Base-by-base conservation (phyloP, 1,140 invertebrate genomes). In the Acromyrmex echinatior region DNA sequence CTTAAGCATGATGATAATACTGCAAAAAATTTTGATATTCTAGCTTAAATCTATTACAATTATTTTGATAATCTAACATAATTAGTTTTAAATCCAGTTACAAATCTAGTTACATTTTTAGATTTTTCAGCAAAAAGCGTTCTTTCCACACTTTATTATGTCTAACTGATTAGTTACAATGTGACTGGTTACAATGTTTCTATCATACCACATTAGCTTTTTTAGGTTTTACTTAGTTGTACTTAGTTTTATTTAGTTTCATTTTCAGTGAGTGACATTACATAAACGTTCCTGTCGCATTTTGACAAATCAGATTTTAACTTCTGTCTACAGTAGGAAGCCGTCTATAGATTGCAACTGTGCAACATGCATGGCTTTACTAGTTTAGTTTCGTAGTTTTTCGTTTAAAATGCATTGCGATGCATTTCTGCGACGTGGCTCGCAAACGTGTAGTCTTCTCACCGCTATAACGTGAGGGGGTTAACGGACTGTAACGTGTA, bases 401-500 rank as follows among this genome's bases (percentile, higher is more conserved):
- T 53, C 14, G 28, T 80, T 18, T 68, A 35, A 80, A 80, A 68
- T 65, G 0, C 28, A 66, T 66, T 51, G 60, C 12, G 3, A 66
- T 16, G 14, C 16, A 6, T 53, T 21, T 58, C 10, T 28, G 18
- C 25, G 25, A 66, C 76, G 25, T 66, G 62, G 18, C 60, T 25
- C 14, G 14, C 49, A n/a, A 21, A 80, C 39, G 25, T 56, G 71
- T 14, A 18, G 60, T 80, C 35, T 56, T 66, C 21, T 45, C 6
- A 5, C 9, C 16, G 51, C 21, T 71, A 12, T 45, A 71, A 71
- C 9, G 25, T 12, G 9, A 80, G n/a, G 7, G n/a, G 7, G n/a
- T 81, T 81, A 70, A 70, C 31, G 49, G 31, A 71, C 21, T 81
- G 65, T 45, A 35, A 58, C 39, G 78, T 68, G 49, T 68, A 31